Evolutionary conservation across 2,888 invertebrate species (phyloP), one percentile per base, ranked within the genome.

Genomic region (Dryomyza anilis): DNA sequence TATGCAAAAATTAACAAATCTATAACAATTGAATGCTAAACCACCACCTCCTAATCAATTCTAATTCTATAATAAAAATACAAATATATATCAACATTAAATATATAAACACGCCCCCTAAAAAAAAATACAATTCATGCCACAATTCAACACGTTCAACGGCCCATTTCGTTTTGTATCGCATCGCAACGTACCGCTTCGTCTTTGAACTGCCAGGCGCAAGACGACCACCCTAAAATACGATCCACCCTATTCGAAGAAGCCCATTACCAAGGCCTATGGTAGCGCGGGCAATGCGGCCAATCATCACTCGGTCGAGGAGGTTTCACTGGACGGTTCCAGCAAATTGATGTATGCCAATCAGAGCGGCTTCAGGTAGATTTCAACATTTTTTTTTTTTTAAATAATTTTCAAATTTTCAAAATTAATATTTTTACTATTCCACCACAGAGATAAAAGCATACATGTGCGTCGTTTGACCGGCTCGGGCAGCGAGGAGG

Each of bases 181-280:
- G n/a, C n/a, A n/a, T n/a, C n/a, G n/a, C n/a, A n/a, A n/a, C n/a
- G n/a, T n/a, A n/a, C n/a, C n/a, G n/a, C n/a, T n/a, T n/a, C n/a
- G n/a, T n/a, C n/a, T n/a, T n/a, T n/a, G 5, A 10, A 21, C 27
- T 16, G 59, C 81, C 86, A 91, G 91, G 90, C 92, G 93, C 88
- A 94, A 93, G 88, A 93, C 93, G 81, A 92, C 93, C 73, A 88
- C 93, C 84, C 91, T 92, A 84, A 94, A 93, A 84, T 94, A 92
- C 84, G 94, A 95, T 84, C 92, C 92, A 76, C 93, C 93, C 64
- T 94, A 93, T 85, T 87, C 88, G 81, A 93, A 93, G 87, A 93
- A 93, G 82, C 92, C 93, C 56, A 88, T 89, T 74, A 87, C 89
- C 74, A 91, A 88, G 83, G 90, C 89, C 83, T 87, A 87, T 39